Percentiles rank a stretch among this genome's conserved stretches.
Conservation (phyloP, 2,113 vertebrate species). For the Notechis scutatus region DNA sequence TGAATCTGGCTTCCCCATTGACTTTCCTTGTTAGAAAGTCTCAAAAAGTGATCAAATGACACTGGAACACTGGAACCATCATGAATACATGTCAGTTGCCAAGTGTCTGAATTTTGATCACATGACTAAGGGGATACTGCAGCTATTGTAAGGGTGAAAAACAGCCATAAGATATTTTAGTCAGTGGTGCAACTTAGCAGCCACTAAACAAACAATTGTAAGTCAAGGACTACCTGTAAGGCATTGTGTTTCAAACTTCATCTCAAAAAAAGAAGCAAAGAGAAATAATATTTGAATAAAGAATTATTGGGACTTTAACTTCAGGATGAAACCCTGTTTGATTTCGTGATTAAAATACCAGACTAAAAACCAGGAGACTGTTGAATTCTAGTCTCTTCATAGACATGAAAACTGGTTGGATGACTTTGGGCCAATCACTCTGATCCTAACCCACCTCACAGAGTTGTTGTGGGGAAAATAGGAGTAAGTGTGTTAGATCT, state of each 20-base stretch:
- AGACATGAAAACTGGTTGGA: neutral
- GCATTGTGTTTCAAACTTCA: neutral
- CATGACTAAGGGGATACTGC: neutral
- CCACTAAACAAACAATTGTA: neutral
- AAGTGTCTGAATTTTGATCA: neutral
- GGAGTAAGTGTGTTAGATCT: neutral
- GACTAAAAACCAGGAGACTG: neutral
- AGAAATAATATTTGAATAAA: neutral
- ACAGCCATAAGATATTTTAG: neutral
- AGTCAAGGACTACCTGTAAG: neutral
- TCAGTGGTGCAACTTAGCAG: neutral
- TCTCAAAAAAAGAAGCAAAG: neutral
- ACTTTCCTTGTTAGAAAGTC: neutral
- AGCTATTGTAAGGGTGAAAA: neutral
- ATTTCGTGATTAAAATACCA: neutral
- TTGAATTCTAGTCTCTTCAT: neutral
- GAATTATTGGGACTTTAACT: neutral
- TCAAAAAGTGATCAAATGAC: neutral
- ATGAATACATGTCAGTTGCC: neutral
- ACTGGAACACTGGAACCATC: neutral
- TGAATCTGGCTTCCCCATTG: neutral
- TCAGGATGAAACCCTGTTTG: neutral
- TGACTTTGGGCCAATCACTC: neutral
- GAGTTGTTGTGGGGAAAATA: neutral
- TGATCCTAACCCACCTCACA: neutral